Base-by-base conservation (phyloP, 2,888 invertebrate genomes). In the Drosophila silvestris region DNA sequence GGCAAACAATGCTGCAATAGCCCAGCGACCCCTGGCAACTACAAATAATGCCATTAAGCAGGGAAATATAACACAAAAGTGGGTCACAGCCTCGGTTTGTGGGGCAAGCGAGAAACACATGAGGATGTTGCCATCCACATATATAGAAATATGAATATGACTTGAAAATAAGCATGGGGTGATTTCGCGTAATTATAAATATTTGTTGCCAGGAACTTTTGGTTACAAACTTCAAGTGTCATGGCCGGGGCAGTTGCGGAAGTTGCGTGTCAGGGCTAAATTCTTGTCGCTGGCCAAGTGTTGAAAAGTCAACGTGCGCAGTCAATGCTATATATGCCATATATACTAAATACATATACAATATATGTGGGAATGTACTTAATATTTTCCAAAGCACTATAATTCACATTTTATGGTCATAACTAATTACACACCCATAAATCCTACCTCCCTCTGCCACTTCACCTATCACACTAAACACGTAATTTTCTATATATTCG, bases 1-100 rank as follows among this genome's bases (percentile, higher is more conserved):
- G 69, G 73, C 82, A 85, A 88, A 85, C 86, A 85, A 89, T 74
- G 71, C 62, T 56, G 69, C 37, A 53, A 53, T 52, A 57, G 70
- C 68, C 63, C 53, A 47, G 62, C 60, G 65, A 57, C 65, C 57
- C 60, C 64, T 39, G 56, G 61, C 66, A 75, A 69, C 76, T 72
- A 85, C 78, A 74, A 85, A 86, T 83, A 83, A 79, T 81, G 41
- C 71, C 58, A 84, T 82, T 84, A 90, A 82, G 79, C 82, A 82
- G 79, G 84, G 79, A 82, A 87, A 78, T 80, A 83, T 82, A 83
- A 78, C 74, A 53, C 72, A 72, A 89, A 88, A 91, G 82, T 91
- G 82, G 92, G 92, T 91, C 91, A 90, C 74, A 77, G 79, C 74
- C 87, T 89, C 71, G 82, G 71, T 61, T 79, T 72, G 73, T 70